These are phyloP conservation scores for Limnephilus marmoratus DNA, from an alignment of 2,888 invertebrate genomes.

Conservation along the genomic window DNA sequence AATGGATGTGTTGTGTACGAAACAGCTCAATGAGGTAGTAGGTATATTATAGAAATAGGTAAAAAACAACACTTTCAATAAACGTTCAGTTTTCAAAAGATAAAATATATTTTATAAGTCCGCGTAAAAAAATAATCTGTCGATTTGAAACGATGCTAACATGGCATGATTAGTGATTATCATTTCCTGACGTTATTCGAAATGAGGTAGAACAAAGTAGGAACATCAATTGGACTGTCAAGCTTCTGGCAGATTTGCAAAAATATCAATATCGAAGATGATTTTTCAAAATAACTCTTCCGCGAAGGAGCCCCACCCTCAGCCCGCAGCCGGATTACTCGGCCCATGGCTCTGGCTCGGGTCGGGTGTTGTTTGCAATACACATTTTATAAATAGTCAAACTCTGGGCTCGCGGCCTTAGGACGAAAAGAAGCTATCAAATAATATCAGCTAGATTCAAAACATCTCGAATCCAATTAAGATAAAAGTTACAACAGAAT, in stretches of 20 bases:
- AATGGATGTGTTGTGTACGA: too few relatives aligned
- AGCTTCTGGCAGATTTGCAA: neutral
- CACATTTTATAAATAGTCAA: slow-evolving; percentile 5
- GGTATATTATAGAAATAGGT: too few relatives aligned
- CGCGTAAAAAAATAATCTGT: neutral
- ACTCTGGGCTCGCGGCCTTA: neutral
- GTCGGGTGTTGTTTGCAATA: neutral
- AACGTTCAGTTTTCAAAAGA: neutral
- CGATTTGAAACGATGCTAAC: neutral
- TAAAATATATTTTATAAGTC: neutral
- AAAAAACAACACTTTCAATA: neutral
- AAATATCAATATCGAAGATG: neutral
- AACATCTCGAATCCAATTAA: neutral
- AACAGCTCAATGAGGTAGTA: too few relatives aligned
- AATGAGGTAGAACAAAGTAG: neutral
- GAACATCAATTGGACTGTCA: neutral
- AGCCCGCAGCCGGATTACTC: neutral
- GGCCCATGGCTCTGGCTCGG: neutral
- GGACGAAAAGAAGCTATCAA: neutral
- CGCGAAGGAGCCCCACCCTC: neutral
- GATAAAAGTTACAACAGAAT: neutral
- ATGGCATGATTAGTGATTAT: too few relatives aligned
- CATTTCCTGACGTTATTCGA: neutral
- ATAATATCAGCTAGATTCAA: neutral
- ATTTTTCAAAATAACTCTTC: neutral